Conservation (phyloP, 2,888 invertebrate species). For the Amphiduros pacificus region DNA sequence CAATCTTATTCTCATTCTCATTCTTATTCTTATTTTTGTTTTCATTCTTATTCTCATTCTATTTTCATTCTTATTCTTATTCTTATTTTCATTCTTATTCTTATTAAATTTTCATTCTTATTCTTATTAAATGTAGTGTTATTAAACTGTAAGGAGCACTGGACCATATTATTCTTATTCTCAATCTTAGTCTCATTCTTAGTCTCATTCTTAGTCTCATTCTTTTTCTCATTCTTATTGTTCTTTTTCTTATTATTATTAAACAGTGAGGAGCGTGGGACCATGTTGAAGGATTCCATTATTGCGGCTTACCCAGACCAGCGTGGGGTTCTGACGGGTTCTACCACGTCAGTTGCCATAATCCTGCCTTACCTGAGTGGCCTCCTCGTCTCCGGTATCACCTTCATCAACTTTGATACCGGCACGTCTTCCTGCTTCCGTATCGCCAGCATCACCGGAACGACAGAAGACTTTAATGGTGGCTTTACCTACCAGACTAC, state of each 20-base stretch:
- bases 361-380: slow-evolving; percentile 22
- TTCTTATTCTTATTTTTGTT: too few species aligned
- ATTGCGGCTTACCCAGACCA: neutral
- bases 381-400: slow-evolving; percentile 13
- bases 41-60: too few species aligned
- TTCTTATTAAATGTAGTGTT: neutral
- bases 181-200: neutral
- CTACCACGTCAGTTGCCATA: slow-evolving; percentile 7
- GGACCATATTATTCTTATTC: neutral
- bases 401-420: slow-evolving; percentile 25
- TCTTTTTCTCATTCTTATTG: neutral
- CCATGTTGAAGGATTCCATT: neutral
- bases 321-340: neutral
- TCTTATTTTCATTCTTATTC: too few species aligned
- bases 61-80: too few species aligned
- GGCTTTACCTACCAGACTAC: slow-evolving; percentile 36
- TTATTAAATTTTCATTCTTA: neutral
- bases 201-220: neutral
- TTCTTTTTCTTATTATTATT: neutral
- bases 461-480: slow-evolving; percentile 31
- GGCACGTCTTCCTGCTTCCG: neutral
- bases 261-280: slow-evolving; percentile 4
- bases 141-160: neutral
- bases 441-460: slow-evolving; percentile 21
- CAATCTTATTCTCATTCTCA: too few species aligned